Evolutionary conservation across 2,113 vertebrate species (phyloP), one percentile per base, ranked within the genome.

Genomic region (Petaurus breviceps): DNA sequence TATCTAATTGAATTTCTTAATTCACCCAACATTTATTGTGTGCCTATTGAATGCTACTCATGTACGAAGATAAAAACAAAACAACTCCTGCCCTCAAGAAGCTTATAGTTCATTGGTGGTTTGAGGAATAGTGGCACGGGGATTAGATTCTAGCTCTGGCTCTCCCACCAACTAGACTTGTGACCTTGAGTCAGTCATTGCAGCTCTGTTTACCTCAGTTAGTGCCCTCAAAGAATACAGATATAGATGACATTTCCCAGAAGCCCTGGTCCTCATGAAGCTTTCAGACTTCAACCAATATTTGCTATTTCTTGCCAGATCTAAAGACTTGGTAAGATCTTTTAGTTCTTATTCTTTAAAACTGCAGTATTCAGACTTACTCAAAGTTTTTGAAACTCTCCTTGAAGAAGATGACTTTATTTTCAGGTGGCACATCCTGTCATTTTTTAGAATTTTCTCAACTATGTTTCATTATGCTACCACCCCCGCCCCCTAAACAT

Each of bases 271-370:
- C 43, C n/a, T 84, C 19, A 37, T 23, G 19, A 19, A 43, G n/a
- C 19, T 84, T 84, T 43, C 37, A 84, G 68, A 43, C 10, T 84
- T 84, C n/a, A 84, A 84, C 68, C n/a, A 43, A 43, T 84, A 84
- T 84, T 95, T 94, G 25, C 5, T 51, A 52, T 0, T 93, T 50
- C 50, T 3, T 47, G 11, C 26, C 28, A 22, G 31, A 57, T 50
- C 89, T 49, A 52, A 5, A 10, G 52, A 26, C 19, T 10, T 92
- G 55, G 26, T 57, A 26, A 50, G 55, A 94, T 16, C 7, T 49
- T 93, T 93, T 92, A 47, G 19, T 92, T 61, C 24, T 92, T 43
- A 46, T 93, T 96, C 26, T 91, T 91, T 95, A 2, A 84, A 95
- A 37, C 90, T 90, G 1, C 16, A 77, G 11, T 90, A 92, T 68